These are phyloP conservation scores for Panthera leo DNA, from an alignment of 2,113 vertebrate genomes.

Conservation along the genomic window DNA sequence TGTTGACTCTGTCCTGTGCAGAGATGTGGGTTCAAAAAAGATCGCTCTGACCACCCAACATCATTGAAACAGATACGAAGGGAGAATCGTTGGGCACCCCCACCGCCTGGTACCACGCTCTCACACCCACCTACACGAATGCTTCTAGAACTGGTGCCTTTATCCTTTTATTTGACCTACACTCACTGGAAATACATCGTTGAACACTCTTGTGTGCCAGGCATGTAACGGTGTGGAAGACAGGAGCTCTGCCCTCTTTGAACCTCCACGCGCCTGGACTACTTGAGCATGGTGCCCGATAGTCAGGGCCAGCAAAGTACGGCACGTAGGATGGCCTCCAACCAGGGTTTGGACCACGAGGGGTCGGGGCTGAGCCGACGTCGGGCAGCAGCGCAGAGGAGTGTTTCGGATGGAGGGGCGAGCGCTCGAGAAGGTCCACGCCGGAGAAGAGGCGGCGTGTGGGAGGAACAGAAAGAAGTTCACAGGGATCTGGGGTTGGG, in stretches of 20 bases:
- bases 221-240: neutral
- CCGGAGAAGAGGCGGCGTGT: neutral
- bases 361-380: neutral
- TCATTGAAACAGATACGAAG: neutral
- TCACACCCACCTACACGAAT: neutral
- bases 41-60: neutral
- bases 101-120: neutral
- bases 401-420: too few relatives aligned
- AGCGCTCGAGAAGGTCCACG: neutral
- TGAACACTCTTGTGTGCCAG: neutral
- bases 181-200: too few relatives aligned
- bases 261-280: neutral
- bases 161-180: too few relatives aligned
- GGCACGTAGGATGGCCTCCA: neutral
- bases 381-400: neutral
- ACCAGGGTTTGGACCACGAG: too few relatives aligned
- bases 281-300: rapidly evolving
- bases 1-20: too few relatives aligned
- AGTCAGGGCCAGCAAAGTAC: neutral
- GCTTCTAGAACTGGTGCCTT: neutral
- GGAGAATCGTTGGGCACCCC: too few relatives aligned
- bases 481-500: too few relatives aligned
- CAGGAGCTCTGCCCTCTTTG: neutral
- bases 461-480: neutral
- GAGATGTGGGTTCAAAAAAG: conserved; percentile 29